Evolutionary conservation across 92 coral and sea anemone species (phyloP), one percentile per base, ranked within the genome.

Genomic region (Metridium senile): DNA sequence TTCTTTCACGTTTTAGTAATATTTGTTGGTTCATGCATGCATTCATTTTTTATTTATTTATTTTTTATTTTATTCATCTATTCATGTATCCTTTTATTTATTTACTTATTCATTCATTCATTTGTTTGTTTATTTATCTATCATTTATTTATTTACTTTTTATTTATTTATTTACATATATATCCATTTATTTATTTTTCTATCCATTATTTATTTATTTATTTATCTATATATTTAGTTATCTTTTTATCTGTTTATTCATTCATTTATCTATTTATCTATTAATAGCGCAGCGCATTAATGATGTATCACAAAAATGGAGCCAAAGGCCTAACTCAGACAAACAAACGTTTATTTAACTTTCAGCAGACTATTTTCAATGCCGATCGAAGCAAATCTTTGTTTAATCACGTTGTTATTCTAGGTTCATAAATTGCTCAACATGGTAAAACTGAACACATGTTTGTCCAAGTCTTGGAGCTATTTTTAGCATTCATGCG

Each of bases 211-310:
- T 21, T 3, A 1, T 22, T 22, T 26, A 0, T 13, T 22, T 59
- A 23, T 22, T 59, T 2, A 22, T 59, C 17, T 26, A 22, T 59
- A 8, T 59, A 54, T n/a, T n/a, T 54, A 19, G 2, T 22, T 28
- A n/a, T 33, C 9, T 0, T 43, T 0, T 43, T 18, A 1, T n/a
- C 63, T 91, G 98, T 94, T 91, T 61, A 91, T 94, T 26, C 98
- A 94, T n/a, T 54, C 9, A 21, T 54, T 54, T 6, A 16, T 21
- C 61, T 54, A 6, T 59, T 28, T 59, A 10, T 59, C 22, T 23
- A 54, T 16, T 54, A 4, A 3, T 3, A n/a, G n/a, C n/a, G n/a
- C n/a, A n/a, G n/a, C n/a, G n/a, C n/a, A n/a, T n/a, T n/a, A n/a
- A n/a, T n/a, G n/a, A n/a, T n/a, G n/a, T n/a, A n/a, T n/a, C n/a